These are phyloP conservation scores for Oplegnathus fasciatus DNA, from an alignment of 2,113 vertebrate species.

Conservation along the genomic window DNA sequence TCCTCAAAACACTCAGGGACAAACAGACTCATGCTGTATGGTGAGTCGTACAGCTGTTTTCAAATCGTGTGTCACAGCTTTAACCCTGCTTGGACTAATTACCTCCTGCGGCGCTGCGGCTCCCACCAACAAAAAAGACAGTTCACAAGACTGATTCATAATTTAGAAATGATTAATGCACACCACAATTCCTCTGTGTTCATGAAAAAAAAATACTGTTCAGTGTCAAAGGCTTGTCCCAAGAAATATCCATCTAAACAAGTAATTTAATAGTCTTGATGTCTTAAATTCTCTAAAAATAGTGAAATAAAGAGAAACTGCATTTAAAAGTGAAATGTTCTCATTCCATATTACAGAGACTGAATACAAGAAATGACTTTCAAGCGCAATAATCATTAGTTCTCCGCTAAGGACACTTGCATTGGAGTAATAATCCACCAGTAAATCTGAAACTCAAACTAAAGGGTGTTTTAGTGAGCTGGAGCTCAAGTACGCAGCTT, in stretches of 20 bases:
- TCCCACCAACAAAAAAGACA: constrained; percentile 30
- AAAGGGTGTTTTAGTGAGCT: constrained; percentile 51
- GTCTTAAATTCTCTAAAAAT: not conserved
- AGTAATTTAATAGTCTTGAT: not conserved
- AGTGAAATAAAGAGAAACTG: not conserved
- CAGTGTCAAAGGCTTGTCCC: not conserved
- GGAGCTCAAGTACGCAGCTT: constrained; percentile 51
- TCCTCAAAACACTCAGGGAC: constrained; percentile 18
- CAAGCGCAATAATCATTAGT: constrained; percentile 38
- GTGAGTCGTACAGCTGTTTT: constrained; percentile 60
- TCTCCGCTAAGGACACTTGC: constrained; percentile 20
- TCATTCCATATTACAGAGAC: not conserved
- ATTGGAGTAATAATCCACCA: constrained; percentile 54
- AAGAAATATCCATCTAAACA: constrained; percentile 13
- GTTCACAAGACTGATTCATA: constrained; percentile 38
- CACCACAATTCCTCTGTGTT: constrained; percentile 25
- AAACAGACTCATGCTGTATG: constrained; percentile 49
- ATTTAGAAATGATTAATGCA: constrained; percentile 29
- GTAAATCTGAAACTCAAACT: constrained; percentile 69
- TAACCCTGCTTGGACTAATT: constrained; percentile 56
- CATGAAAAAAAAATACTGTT: constrained; percentile 3
- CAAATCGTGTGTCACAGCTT: constrained; percentile 54
- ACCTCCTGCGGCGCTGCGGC: constrained; percentile 34
- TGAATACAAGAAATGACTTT: not conserved
- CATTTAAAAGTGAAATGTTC: not conserved